Evolutionary conservation across 2,797 vertebrate species (phyloP).

Genomic region (Botia kubotai): DNA sequence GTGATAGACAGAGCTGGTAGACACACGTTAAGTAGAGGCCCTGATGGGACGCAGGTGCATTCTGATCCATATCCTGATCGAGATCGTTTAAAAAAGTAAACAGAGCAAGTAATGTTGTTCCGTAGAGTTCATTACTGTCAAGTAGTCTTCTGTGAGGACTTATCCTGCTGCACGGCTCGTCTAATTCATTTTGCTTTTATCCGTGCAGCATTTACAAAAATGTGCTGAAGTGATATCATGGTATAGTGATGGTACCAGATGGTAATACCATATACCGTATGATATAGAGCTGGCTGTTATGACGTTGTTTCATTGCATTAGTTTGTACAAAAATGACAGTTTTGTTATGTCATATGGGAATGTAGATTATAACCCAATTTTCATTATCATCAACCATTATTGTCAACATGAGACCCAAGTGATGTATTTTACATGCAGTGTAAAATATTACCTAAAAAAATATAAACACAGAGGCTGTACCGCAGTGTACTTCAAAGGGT

Average conservation of each 20-base stretch:
- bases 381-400: no score
- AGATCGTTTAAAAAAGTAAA: not conserved
- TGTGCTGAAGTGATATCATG: not conserved
- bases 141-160: not conserved
- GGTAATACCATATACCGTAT: not conserved
- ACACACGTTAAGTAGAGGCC: slow-evolving; percentile 4
- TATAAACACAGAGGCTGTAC: not conserved
- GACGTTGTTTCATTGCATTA: no score
- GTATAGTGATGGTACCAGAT: not conserved
- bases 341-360: no score
- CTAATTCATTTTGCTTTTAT: no score
- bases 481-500: not conserved
- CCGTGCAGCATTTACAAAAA: not conserved
- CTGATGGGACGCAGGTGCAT: slow-evolving; percentile 48
- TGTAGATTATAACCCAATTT: no score
- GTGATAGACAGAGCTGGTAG: not conserved
- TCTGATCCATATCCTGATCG: slow-evolving; percentile 24
- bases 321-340: no score
- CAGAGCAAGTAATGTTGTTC: not conserved
- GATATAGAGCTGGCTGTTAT: no score
- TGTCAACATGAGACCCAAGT: no score
- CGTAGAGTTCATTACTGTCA: not conserved
- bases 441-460: no score
- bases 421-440: no score
- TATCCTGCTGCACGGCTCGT: no score